Evolutionary conservation across 2,888 invertebrate species (phyloP), one percentile per base, ranked within the genome.

Genomic region (Nymphalis c-album): DNA sequence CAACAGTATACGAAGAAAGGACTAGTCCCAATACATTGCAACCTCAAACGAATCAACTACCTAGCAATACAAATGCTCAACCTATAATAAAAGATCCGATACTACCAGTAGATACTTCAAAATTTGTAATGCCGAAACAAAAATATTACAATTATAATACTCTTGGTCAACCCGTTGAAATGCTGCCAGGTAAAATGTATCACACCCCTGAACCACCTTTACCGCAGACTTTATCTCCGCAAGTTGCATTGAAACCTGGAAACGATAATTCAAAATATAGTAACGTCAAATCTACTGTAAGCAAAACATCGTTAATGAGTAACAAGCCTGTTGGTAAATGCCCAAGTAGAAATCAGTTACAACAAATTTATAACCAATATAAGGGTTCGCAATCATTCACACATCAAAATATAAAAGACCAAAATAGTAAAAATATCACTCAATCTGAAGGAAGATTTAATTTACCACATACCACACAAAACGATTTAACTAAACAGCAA

Each of bases 371-470:
- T 68, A 86, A 89, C 53, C 85, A 88, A 68, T 91, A 89, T 67
- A 91, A 86, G 73, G 90, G 89, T 7, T 89, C 90, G 10, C 88
- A 89, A 5, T 90, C 90, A 0, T 81, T 75, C 55, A 90, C 89
- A 1, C 85, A 87, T 48, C 90, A 90, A 75, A 87, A 84, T 70
- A 71, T 86, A 10, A 63, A 40, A 77, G 70, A 67, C 65, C 48
- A 75, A n/a, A 72, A 75, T 17, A 73, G 68, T 16, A 79, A 84
- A 63, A 78, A 75, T 51, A 72, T 66, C 17, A 82, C 84, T 22
- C 73, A 76, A 70, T 91, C 91, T 10, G 87, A 86, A 59, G 85
- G 87, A 7, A 82, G 77, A 69, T 74, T 91, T 8, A 81, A 83
- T 68, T 68, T 80, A 31, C 68, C 75, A 2, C 76, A 75, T 40